Evolutionary conservation across 2,888 invertebrate species (phyloP).

Genomic region (Rhamphomyia laevipes): DNA sequence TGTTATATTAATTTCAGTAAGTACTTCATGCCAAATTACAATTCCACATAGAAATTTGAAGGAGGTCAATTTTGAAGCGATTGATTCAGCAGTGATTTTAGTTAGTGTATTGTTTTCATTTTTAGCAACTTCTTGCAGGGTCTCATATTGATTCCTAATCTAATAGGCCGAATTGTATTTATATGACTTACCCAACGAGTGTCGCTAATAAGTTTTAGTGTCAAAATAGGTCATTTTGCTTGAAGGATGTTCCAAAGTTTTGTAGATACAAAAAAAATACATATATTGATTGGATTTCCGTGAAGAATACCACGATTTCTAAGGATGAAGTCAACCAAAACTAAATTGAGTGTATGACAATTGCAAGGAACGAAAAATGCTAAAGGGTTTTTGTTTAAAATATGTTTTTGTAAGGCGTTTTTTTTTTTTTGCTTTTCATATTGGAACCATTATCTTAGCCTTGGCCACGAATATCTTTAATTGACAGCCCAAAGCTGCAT

Average conservation of each 20-base stretch:
- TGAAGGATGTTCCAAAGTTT: background rate
- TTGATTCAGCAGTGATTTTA: background rate
- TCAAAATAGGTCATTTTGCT: no score
- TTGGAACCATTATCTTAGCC: background rate
- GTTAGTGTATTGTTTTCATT: background rate
- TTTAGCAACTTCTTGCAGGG: background rate
- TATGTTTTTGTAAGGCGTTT: background rate
- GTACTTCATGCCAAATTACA: background rate
- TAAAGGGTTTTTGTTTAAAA: background rate
- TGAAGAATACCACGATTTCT: background rate
- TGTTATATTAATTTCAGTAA: background rate
- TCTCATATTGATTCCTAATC: background rate
- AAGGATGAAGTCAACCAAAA: background rate
- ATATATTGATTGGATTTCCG: background rate
- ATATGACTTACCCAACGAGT: background rate
- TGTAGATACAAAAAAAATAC: background rate
- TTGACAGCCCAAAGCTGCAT: background rate
- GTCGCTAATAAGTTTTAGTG: background rate
- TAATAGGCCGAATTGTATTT: background rate
- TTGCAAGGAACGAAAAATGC: background rate
- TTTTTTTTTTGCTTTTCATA: conserved; percentile 2
- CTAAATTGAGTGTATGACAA: background rate
- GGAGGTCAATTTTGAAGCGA: background rate
- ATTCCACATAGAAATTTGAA: background rate
- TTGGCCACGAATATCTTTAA: background rate